These are phyloP conservation scores for Brachyopa scutellaris DNA, from an alignment of 2,888 invertebrate species.

Conservation along the genomic window DNA sequence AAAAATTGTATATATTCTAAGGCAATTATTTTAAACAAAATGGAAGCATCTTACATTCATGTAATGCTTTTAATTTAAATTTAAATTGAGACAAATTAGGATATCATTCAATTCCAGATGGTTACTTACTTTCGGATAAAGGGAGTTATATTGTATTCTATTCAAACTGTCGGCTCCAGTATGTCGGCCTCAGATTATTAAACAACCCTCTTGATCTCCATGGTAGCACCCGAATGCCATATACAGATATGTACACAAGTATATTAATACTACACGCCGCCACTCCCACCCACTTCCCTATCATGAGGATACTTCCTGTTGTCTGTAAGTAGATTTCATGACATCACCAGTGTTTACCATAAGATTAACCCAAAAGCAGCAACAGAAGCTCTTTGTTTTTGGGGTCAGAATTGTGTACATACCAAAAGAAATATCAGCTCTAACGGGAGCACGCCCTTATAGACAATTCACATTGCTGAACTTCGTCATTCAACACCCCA, in stretches of 20 bases:
- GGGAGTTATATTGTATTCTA: not conserved
- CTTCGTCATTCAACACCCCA: constrained; percentile 44
- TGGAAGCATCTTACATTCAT: constrained; percentile 32
- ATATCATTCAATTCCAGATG: no score
- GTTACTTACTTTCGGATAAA: not conserved
- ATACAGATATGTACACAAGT: no score
- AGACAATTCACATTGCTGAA: constrained; percentile 27
- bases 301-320: constrained; percentile 48
- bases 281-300: constrained; percentile 32
- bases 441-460: constrained; percentile 64
- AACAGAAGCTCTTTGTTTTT: constrained; percentile 24
- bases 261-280: constrained; percentile 18
- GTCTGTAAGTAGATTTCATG: constrained; percentile 61
- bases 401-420: constrained; percentile 49
- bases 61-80: not conserved
- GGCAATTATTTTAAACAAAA: constrained; percentile 18
- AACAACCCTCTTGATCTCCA: constrained; percentile 30
- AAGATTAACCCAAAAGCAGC: constrained; percentile 26
- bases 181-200: constrained; percentile 25
- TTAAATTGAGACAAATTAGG: not conserved
- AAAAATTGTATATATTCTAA: not conserved
- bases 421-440: constrained; percentile 2
- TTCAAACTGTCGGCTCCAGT: constrained; percentile 26
- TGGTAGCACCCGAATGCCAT: constrained; percentile 32
- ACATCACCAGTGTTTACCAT: constrained; percentile 65